Conservation (phyloP, 2,888 invertebrate genomes). For the Muscina levida region DNA sequence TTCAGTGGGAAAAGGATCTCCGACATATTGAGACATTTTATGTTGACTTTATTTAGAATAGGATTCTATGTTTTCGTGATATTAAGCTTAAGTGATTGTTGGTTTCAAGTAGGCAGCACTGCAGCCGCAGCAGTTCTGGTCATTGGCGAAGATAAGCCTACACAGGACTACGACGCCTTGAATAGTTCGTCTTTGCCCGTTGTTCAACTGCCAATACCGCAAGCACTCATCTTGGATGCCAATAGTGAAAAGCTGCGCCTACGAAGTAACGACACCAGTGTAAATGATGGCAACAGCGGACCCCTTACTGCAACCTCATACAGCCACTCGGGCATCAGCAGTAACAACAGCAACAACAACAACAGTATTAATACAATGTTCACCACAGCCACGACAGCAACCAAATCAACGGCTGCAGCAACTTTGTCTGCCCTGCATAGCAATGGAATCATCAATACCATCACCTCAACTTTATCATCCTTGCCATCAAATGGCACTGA, state of each 20-base stretch:
- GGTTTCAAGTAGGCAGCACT: constrained; percentile 47
- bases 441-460: constrained; percentile 29
- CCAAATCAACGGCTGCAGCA: constrained; percentile 23
- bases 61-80: constrained; percentile 52
- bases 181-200: constrained; percentile 50
- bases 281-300: constrained; percentile 17
- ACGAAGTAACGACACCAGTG: background rate
- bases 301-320: background rate
- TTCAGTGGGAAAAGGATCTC: constrained; percentile 33
- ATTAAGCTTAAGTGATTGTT: constrained; percentile 44
- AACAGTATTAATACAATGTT: constrained; percentile 34
- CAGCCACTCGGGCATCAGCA: constrained; percentile 4
- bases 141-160: constrained; percentile 55
- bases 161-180: background rate
- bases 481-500: constrained; percentile 20
- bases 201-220: constrained; percentile 61
- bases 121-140: constrained; percentile 46
- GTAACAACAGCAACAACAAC: constrained; percentile 26
- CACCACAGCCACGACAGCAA: constrained; percentile 29
- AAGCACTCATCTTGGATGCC: constrained; percentile 67
- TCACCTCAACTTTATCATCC: constrained; percentile 49
- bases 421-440: constrained; percentile 8
- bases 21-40: constrained; percentile 38
- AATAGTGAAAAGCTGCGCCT: constrained; percentile 37
- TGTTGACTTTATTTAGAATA: constrained; percentile 30